phyloP scores from a whole-genome alignment of 2,888 invertebrate genomes.

The Sminthurinus aureus region DNA sequence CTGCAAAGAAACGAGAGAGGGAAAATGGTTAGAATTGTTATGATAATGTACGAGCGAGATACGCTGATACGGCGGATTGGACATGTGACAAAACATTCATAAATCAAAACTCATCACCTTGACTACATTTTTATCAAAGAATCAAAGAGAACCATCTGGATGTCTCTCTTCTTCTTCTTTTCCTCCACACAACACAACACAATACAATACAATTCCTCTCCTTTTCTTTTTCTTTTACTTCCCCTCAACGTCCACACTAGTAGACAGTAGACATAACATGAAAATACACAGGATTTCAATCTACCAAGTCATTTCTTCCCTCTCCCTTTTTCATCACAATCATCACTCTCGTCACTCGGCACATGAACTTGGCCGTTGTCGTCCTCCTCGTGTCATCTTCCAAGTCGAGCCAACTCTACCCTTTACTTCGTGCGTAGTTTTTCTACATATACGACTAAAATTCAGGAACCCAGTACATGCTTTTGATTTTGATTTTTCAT shows the following conservation, averaged over 20 bases:
- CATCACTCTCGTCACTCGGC: no score
- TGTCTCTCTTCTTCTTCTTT: not conserved
- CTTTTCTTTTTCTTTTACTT: not conserved
- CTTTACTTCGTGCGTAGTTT: not conserved
- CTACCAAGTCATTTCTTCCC: no score
- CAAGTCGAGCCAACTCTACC: not conserved
- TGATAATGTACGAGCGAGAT: not conserved
- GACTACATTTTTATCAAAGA: conserved; percentile 14
- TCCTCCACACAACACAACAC: not conserved
- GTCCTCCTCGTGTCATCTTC: no score
- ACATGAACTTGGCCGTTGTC: no score
- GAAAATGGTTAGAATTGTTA: conserved; percentile 20
- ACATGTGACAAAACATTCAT: conserved; percentile 37
- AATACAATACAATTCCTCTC: not conserved
- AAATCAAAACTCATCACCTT: conserved; percentile 44
- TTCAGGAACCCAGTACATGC: no score
- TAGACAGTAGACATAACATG: no score
- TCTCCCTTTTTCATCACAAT: no score
- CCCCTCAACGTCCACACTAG: not conserved
- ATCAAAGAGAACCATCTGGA: conserved; percentile 34
- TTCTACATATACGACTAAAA: no score
- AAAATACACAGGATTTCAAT: no score
- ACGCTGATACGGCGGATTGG: not conserved
- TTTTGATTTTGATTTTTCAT: no score
- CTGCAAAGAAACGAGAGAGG: conserved; percentile 64